Percentiles rank a stretch among this genome's conserved stretches.
These are phyloP conservation scores for Miltochrista miniata DNA, from an alignment of 2,888 invertebrate species.

Conservation along the genomic window DNA sequence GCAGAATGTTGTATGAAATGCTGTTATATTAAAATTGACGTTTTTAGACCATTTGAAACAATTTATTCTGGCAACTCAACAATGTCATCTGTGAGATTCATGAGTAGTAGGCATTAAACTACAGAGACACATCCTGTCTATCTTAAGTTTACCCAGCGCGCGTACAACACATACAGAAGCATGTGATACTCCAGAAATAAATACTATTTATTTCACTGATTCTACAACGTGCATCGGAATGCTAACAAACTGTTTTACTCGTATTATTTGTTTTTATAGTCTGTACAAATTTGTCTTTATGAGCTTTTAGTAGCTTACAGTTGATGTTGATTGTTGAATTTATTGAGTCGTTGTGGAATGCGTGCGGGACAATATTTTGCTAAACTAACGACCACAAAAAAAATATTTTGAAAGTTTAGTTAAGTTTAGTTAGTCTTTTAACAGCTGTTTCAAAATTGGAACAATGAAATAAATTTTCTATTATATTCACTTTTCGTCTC, in stretches of 20 bases:
- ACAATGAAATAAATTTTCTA: slow-evolving; percentile 8
- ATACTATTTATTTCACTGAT: slow-evolving; percentile 37
- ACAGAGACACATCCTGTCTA: slow-evolving; percentile 7
- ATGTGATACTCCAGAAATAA: slow-evolving; percentile 48
- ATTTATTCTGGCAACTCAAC: background rate
- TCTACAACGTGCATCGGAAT: slow-evolving; percentile 23
- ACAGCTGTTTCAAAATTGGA: slow-evolving; percentile 10
- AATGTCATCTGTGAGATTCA: background rate
- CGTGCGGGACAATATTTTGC: slow-evolving; percentile 6
- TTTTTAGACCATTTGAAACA: background rate
- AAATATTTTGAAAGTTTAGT: slow-evolving; percentile 3
- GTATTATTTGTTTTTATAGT: slow-evolving; percentile 12
- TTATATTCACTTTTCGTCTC: slow-evolving; percentile 8
- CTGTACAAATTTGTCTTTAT: slow-evolving; percentile 21
- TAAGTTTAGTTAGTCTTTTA: slow-evolving; percentile 7
- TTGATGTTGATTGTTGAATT: slow-evolving; percentile 14
- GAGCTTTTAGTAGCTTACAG: slow-evolving; percentile 12
- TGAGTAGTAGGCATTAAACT: slow-evolving; percentile 22
- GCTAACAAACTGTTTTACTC: slow-evolving; percentile 14
- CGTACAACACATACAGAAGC: slow-evolving; percentile 40
- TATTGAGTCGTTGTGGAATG: slow-evolving; percentile 9
- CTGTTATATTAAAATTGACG: too few species aligned
- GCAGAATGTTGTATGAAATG: too few species aligned
- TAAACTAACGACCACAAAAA: slow-evolving; percentile 12
- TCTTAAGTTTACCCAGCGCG: background rate